Base-by-base conservation (phyloP, 2,113 vertebrate genomes). In the Isichthys henryi region DNA sequence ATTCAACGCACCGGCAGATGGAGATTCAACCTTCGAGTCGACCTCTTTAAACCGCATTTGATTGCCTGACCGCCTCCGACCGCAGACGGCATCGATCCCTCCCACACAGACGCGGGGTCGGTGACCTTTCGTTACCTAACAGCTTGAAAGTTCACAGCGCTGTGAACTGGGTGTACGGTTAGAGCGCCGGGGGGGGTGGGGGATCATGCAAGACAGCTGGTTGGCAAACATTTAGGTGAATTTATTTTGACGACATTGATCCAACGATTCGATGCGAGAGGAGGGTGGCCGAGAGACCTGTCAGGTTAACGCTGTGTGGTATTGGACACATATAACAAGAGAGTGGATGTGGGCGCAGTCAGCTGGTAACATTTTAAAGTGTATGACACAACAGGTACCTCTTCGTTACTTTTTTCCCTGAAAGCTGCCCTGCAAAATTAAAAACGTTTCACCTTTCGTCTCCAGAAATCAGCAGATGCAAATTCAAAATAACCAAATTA, bases 371-470 rank as follows among this genome's bases (percentile, higher is more conserved):
- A 88, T 90, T 17, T 91, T 53, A 90, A 21, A 91, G 52, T 50
- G 19, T 27, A 15, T 43, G 80, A 35, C 88, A 88, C 88, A 91
- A 62, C 49, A 70, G 90, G 62, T 2, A 74, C 82, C 43, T 7
- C 5, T 39, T 19, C 2, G 17, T 9, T n/a, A 31, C 88, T 90
- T 15, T 39, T 43, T 50, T 52, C 48, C 31, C 19, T 86, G 31
- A 86, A 15, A 85, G 91, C 58, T 45, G 17, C 92, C 91, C 89
- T 83, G 90, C 45, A 88, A 88, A 92, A 91, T 88, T 89, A 91
- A 93, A 93, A 93, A 91, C 94, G 92, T 92, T 91, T 92, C 93
- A 93, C 93, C 92, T 91, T 92, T 94, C 90, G 92, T 94, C 93
- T 92, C 87, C 84, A 91, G 94, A 92, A 94, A 94, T 93, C 95